Conservation (phyloP, 1,140 invertebrate species). For the Ectropis grisescens region DNA sequence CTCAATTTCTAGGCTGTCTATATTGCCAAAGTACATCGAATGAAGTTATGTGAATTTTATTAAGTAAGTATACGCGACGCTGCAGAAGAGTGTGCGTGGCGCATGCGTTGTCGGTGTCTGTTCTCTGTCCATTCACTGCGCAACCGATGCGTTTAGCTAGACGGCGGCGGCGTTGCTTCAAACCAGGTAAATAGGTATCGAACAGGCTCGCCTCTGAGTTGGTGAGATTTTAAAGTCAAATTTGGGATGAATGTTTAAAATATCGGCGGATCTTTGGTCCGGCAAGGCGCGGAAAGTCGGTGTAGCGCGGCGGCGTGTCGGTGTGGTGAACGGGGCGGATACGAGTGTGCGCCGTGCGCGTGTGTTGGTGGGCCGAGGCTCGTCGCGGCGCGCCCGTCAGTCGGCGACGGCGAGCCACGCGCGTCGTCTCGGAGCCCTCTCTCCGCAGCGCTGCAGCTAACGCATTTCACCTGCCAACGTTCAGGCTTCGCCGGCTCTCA, state of each 20-base stretch:
- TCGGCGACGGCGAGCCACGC: constrained; percentile 60
- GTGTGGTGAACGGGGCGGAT: constrained; percentile 26
- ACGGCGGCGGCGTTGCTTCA: constrained; percentile 20
- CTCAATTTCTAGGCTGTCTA: background rate
- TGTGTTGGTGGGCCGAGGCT: constrained; percentile 44
- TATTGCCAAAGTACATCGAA: no score
- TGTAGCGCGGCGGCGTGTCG: constrained; percentile 19
- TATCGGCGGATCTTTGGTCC: constrained; percentile 45
- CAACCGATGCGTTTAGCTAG: constrained; percentile 39
- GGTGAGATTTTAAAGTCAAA: constrained; percentile 45
- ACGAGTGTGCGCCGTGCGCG: constrained; percentile 48
- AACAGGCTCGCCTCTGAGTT: constrained; percentile 26
- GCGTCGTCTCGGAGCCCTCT: constrained; percentile 47
- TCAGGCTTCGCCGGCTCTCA: constrained; percentile 53
- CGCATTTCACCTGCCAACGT: constrained; percentile 39
- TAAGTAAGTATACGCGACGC: no score
- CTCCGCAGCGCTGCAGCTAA: constrained; percentile 29
- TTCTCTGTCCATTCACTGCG: constrained; percentile 55
- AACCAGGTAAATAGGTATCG: constrained; percentile 50
- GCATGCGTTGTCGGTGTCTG: constrained; percentile 52
- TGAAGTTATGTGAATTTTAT: no score
- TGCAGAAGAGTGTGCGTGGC: constrained; percentile 36
- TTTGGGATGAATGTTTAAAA: constrained; percentile 53
- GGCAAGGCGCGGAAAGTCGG: constrained; percentile 20
- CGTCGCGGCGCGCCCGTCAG: constrained; percentile 57